A percentile compares a stretch with the other conserved stretches of the same genome.
phyloP scores from a whole-genome alignment of 2,888 invertebrate species.

The Parnassius apollo region DNA sequence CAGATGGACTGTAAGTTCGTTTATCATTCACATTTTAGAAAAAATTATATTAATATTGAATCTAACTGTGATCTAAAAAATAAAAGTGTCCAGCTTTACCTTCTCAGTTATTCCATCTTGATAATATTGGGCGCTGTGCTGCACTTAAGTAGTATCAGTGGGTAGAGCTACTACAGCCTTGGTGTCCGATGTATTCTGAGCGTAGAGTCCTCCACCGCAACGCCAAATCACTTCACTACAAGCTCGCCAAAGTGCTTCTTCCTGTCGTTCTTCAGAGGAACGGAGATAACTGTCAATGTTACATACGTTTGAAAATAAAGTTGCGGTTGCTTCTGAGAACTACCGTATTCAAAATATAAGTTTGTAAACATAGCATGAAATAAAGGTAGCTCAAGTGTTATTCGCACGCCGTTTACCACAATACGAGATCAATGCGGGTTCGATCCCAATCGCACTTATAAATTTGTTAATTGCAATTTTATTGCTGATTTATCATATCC shows the following conservation, averaged over 20 bases:
- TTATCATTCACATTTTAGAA: no score
- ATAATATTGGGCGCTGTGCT: slow-evolving; percentile 86
- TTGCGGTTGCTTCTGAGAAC: not conserved
- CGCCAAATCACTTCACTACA: slow-evolving; percentile 87
- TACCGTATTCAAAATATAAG: no score
- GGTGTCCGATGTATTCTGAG: slow-evolving; percentile 64
- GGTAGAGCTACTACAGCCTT: slow-evolving; percentile 82
- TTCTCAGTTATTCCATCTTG: slow-evolving; percentile 90
- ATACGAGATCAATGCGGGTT: no score
- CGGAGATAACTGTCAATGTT: slow-evolving; percentile 77
- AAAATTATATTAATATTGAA: no score
- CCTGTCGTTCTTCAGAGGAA: slow-evolving; percentile 84
- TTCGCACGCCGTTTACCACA: no score
- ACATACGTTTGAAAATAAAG: not conserved
- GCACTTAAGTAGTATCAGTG: slow-evolving; percentile 81
- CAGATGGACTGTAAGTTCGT: no score
- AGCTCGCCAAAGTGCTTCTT: slow-evolving; percentile 84
- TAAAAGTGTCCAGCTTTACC: slow-evolving; percentile 57
- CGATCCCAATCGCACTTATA: no score
- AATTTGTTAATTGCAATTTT: no score
- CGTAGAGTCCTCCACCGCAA: slow-evolving; percentile 80
- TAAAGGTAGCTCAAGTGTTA: no score
- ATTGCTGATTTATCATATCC: no score
- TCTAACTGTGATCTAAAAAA: no score
- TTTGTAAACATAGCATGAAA: no score